These are phyloP conservation scores for Cephalopholis sonnerati DNA, from an alignment of 2,113 vertebrate genomes.

Conservation along the genomic window DNA sequence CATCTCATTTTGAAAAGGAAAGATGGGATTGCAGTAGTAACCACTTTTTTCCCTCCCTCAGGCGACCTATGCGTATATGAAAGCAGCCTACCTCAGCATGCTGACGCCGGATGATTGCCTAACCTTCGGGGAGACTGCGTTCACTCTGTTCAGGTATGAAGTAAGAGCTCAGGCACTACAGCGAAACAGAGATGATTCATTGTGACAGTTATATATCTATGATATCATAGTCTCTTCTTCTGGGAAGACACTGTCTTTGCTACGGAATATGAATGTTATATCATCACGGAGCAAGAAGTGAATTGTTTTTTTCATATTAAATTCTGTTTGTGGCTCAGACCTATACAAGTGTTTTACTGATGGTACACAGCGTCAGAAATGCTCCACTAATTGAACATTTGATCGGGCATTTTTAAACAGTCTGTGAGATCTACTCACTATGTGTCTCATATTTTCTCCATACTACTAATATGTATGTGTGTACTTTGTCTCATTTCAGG, in stretches of 20 bases:
- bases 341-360: neutral
- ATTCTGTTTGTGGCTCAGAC: neutral
- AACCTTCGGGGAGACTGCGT: slow-evolving; percentile 91
- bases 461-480: neutral
- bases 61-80: slow-evolving; percentile 98
- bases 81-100: slow-evolving; percentile 98
- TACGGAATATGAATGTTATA: neutral
- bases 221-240: neutral
- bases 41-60: slow-evolving; percentile 67
- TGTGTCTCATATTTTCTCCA: neutral
- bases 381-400: neutral
- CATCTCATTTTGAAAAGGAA: slow-evolving; percentile 21
- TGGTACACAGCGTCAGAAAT: neutral
- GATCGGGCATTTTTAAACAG: neutral
- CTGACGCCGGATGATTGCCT: slow-evolving; percentile 91
- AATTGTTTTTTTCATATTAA: neutral
- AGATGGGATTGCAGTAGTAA: slow-evolving; percentile 37
- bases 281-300: neutral
- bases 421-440: neutral
- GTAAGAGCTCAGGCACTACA: neutral
- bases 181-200: slow-evolving; percentile 41
- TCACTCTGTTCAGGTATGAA: slow-evolving; percentile 92
- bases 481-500: slow-evolving; percentile 78
- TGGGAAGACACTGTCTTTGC: neutral
- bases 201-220: neutral